phyloP scores from a whole-genome alignment of 1,140 invertebrate genomes.

The Psix sp. region DNA sequence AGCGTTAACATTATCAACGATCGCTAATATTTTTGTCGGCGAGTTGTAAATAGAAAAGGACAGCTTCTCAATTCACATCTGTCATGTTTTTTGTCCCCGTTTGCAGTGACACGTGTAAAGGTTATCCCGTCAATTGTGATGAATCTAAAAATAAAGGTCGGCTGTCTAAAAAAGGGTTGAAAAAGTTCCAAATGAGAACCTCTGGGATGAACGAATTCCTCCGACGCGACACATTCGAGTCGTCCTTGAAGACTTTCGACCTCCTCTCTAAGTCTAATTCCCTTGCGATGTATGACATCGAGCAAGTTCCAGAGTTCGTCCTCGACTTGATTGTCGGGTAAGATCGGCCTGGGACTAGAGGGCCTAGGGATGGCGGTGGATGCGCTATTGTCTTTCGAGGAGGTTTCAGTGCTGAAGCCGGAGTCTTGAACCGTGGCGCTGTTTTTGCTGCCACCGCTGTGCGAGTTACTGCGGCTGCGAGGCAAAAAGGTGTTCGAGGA shows the following conservation, averaged over 20 bases:
- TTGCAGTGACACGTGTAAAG: too few relatives aligned
- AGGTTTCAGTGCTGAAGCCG: constrained; percentile 89
- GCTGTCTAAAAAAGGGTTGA: too few relatives aligned
- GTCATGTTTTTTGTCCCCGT: too few relatives aligned
- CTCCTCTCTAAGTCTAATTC: constrained; percentile 85
- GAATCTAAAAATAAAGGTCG: too few relatives aligned
- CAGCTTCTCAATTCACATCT: too few relatives aligned
- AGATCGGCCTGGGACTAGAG: constrained; percentile 72
- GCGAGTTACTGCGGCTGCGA: constrained; percentile 81
- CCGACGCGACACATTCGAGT: constrained; percentile 70
- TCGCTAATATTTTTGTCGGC: too few relatives aligned
- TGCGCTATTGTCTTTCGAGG: constrained; percentile 85
- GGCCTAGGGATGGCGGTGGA: constrained; percentile 75
- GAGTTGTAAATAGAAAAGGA: too few relatives aligned
- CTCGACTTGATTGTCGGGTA: constrained; percentile 77
- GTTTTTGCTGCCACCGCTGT: constrained; percentile 80
- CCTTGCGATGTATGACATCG: constrained; percentile 89
- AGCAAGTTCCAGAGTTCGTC: constrained; percentile 90
- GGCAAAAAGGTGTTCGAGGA: constrained; percentile 78
- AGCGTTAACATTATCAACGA: too few relatives aligned
- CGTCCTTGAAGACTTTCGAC: constrained; percentile 80
- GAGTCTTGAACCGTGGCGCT: constrained; percentile 86
- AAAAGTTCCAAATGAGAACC: constrained; percentile 1
- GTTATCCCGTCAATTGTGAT: too few relatives aligned
- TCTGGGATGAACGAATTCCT: constrained; percentile 65